Evolutionary conservation across 2,113 vertebrate genomes (phyloP).

Genomic region (Phrynosoma platyrhinos): DNA sequence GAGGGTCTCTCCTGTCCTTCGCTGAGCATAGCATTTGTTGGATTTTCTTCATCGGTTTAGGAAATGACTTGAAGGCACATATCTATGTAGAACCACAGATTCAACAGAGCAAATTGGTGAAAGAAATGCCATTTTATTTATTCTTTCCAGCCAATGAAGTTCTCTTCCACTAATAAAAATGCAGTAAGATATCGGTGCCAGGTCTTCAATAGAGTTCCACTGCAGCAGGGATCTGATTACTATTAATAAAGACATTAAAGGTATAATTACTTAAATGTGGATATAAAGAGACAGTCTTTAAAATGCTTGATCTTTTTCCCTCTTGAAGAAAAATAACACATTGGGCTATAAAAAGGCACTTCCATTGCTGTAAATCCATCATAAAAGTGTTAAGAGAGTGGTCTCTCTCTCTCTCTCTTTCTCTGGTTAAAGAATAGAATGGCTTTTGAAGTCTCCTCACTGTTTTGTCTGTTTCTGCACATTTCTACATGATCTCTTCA

Average conservation of each 20-base stretch:
- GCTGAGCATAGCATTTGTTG: too few relatives aligned
- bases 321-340: constrained; percentile 2
- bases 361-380: not conserved
- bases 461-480: not conserved
- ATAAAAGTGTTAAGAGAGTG: not conserved
- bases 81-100: not conserved
- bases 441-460: not conserved
- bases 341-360: not conserved
- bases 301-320: not conserved
- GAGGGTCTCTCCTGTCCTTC: too few relatives aligned
- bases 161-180: not conserved
- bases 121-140: not conserved
- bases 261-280: not conserved
- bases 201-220: not conserved
- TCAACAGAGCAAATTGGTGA: not conserved
- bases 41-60: too few relatives aligned
- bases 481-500: not conserved
- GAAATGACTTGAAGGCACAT: not conserved
- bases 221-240: not conserved
- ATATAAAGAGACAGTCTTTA: not conserved
- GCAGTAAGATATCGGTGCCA: accelerated
- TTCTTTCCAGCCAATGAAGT: not conserved
- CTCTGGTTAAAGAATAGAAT: not conserved
- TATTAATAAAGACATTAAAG: not conserved
- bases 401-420: not conserved